Evolutionary conservation across 2,113 vertebrate genomes (phyloP), one percentile per base, ranked within the genome.

Genomic region (Oenanthe melanoleuca): DNA sequence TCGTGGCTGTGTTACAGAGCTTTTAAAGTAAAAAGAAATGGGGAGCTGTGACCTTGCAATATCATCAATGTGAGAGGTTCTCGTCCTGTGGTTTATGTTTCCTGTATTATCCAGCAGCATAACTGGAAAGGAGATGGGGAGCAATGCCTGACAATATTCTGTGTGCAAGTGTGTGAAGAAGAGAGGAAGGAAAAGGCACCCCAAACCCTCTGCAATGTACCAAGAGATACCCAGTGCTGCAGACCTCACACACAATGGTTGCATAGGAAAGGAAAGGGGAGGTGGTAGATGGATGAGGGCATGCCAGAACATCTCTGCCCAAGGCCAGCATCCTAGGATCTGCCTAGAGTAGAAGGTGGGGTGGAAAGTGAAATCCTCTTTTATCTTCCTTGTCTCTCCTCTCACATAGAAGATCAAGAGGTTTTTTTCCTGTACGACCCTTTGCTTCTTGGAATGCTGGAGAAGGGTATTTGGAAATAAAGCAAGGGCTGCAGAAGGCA

Each of bases 381-480:
- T 80, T 26, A 31, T 72, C 53, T 80, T 52, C 12, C 3, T 40
- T 37, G 34, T 88, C 24, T 21, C 5, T 67, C 29, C 12, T 78
- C 28, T 45, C 1, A 2, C 1, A 2, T 37, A 38, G 31, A 40
- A 33, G 19, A 71, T 16, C 1, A 1, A 34, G 59, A 59, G 8
- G 3, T 1, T 12, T 82, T 88, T 90, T 77, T 21, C 42, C 57
- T 65, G 6, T 52, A 49, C 0, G 0, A 26, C 4, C 20, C 6
- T 69, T 67, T 73, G 24, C 28, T 61, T 61, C 42, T 18, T 25
- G 17, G 11, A 80, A 31, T 1, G 1, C 17, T 65, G 77, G 59
- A 84, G n/a, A 9, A 84, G 2, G 25, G 33, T 6, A 18, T 12
- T 17, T 34, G 0, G 42, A 91, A 77, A 65, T 21, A n/a, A 78